These are phyloP conservation scores for Lordiphosa mommai DNA, from an alignment of 1,140 invertebrate genomes.

Conservation along the genomic window DNA sequence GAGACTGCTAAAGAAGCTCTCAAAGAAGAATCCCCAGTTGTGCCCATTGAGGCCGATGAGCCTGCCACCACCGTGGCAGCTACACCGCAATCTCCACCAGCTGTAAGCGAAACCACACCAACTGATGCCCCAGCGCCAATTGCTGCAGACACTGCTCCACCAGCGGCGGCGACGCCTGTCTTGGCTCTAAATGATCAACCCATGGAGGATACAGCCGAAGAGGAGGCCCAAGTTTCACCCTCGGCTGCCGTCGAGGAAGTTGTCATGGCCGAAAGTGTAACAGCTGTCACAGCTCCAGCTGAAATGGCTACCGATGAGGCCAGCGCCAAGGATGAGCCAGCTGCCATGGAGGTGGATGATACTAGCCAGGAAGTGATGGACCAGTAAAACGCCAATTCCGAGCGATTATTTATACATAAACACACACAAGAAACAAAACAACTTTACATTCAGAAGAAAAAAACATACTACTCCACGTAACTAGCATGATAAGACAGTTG, in stretches of 20 bases:
- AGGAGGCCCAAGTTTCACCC: slow-evolving; percentile 30
- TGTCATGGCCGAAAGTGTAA: slow-evolving; percentile 57
- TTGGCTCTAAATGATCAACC: slow-evolving; percentile 67
- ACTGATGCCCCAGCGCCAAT: background rate
- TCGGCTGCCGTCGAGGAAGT: slow-evolving; percentile 56
- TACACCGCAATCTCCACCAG: slow-evolving; percentile 27
- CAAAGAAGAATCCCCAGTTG: background rate
- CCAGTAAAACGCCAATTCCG: slow-evolving; percentile 45
- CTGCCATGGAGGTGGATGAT: slow-evolving; percentile 78
- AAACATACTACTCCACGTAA: too few species aligned
- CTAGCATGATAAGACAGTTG: too few species aligned
- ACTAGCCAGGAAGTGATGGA: slow-evolving; percentile 79
- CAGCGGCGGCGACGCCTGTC: slow-evolving; percentile 26
- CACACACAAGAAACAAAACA: slow-evolving; percentile 47
- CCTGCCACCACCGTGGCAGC: slow-evolving; percentile 1
- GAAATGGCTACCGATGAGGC: slow-evolving; percentile 72
- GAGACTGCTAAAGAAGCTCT: slow-evolving; percentile 5
- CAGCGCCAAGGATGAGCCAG: slow-evolving; percentile 53
- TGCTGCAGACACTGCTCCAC: background rate
- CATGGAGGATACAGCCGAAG: slow-evolving; percentile 67
- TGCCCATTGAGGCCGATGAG: slow-evolving; percentile 29
- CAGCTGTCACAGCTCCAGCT: slow-evolving; percentile 9
- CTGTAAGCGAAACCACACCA: slow-evolving; percentile 7
- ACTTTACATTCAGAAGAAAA: too few species aligned
- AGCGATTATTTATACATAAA: slow-evolving; percentile 23